Evolutionary conservation across 1,140 invertebrate species (phyloP).

Genomic region (Nephotettix cincticeps): DNA sequence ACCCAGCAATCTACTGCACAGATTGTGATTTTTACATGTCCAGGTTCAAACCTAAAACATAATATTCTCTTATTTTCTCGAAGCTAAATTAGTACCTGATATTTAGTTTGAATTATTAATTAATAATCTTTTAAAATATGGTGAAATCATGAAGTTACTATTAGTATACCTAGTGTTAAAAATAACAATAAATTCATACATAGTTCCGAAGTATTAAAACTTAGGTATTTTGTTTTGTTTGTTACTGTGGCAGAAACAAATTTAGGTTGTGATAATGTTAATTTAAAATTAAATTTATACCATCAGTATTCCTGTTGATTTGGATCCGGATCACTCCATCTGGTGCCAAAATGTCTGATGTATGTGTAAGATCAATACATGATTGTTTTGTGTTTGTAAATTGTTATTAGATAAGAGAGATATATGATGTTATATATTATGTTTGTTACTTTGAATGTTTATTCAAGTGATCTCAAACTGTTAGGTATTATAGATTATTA

Average conservation of each 20-base stretch:
- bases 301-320: neutral
- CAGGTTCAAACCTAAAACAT: conserved; percentile 64
- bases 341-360: too few species aligned
- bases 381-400: neutral
- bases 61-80: neutral
- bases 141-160: neutral
- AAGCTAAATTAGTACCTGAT: too few species aligned
- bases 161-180: neutral
- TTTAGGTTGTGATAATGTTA: too few species aligned
- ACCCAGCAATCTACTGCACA: conserved; percentile 76
- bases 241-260: too few species aligned
- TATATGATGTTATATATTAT: neutral
- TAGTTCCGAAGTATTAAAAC: neutral
- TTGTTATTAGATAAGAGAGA: neutral
- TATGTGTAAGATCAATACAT: too few species aligned
- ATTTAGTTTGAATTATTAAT: neutral
- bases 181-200: neutral
- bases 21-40: conserved; percentile 93
- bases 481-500: neutral
- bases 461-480: conserved; percentile 15
- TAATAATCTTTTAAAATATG: neutral
- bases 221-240: neutral
- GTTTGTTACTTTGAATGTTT: conserved; percentile 12
- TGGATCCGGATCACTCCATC: too few species aligned
- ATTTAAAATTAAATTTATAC: too few species aligned